Percentiles rank a stretch among this genome's conserved stretches.
Conservation (phyloP, 2,797 vertebrate species). For the Enteromius argenteus region DNA sequence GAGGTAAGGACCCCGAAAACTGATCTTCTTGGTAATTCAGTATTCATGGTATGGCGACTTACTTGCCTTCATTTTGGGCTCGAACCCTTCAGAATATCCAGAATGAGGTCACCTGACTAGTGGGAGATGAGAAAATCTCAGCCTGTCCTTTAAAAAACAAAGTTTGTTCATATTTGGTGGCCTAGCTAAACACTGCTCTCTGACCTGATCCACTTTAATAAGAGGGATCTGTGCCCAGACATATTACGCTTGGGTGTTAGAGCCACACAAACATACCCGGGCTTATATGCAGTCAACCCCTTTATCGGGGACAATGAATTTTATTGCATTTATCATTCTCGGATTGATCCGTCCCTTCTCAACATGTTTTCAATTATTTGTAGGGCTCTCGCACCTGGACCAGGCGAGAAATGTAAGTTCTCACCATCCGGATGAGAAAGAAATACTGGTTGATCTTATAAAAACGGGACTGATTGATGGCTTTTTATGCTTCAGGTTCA, state of each 20-base stretch:
- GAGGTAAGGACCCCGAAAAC: slow-evolving; percentile 68
- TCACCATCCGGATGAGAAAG: slow-evolving; percentile 1
- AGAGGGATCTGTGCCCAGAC: slow-evolving; percentile 49
- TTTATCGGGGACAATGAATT: slow-evolving; percentile 39
- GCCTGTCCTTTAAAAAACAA: slow-evolving; percentile 45
- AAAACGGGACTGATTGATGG: slow-evolving; percentile 27
- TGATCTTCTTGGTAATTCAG: not conserved
- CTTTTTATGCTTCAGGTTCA: slow-evolving; percentile 68
- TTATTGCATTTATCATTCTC: slow-evolving; percentile 38
- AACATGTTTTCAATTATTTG: slow-evolving; percentile 60
- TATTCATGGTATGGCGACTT: slow-evolving; percentile 23
- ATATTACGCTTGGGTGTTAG: slow-evolving; percentile 51
- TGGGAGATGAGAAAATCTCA: slow-evolving; percentile 45
- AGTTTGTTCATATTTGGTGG: slow-evolving; percentile 51
- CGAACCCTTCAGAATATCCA: slow-evolving; percentile 29
- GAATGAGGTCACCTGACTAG: slow-evolving; percentile 50
- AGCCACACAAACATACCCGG: slow-evolving; percentile 30
- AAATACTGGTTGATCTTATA: slow-evolving; percentile 23
- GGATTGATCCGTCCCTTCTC: slow-evolving; percentile 26
- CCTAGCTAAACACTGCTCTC: slow-evolving; percentile 53
- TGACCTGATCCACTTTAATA: slow-evolving; percentile 56
- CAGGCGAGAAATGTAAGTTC: slow-evolving; percentile 72
- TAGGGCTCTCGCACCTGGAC: slow-evolving; percentile 57
- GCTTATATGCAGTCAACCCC: slow-evolving; percentile 25
- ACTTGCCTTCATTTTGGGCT: slow-evolving; percentile 8